phyloP scores from a whole-genome alignment of 2,113 vertebrate genomes.

The Morphnarchus princeps region DNA sequence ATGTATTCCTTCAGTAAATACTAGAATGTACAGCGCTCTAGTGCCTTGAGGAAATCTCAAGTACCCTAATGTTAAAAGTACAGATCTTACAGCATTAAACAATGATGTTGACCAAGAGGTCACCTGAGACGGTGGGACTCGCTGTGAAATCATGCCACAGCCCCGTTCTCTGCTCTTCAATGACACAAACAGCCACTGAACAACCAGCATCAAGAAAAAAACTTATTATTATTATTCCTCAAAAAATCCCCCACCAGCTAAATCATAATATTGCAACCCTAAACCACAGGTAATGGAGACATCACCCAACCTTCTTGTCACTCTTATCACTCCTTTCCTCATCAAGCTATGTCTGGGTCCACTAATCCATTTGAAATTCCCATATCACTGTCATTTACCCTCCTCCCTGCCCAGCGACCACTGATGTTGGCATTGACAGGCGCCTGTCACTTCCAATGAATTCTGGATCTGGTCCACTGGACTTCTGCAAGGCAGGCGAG shows the following conservation, averaged over 20 bases:
- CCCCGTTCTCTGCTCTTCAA: neutral
- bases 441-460: conserved; percentile 24
- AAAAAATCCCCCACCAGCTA: neutral
- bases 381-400: neutral
- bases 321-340: neutral
- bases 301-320: neutral
- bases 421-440: conserved; percentile 45
- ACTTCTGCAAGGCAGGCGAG: neutral
- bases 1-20: conserved; percentile 65
- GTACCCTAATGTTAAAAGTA: conserved; percentile 30
- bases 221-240: neutral
- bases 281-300: neutral
- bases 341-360: neutral
- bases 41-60: conserved; percentile 40
- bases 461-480: conserved; percentile 35
- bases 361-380: conserved; percentile 29
- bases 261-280: neutral
- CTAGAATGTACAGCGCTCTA: neutral
- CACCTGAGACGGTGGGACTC: neutral
- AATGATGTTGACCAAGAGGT: conserved; percentile 20
- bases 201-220: neutral
- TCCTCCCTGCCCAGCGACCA: neutral
- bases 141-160: neutral
- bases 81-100: conserved; percentile 14
- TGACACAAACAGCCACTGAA: neutral